Conservation (phyloP, 2,888 invertebrate species). For the Aporophyla nigra region DNA sequence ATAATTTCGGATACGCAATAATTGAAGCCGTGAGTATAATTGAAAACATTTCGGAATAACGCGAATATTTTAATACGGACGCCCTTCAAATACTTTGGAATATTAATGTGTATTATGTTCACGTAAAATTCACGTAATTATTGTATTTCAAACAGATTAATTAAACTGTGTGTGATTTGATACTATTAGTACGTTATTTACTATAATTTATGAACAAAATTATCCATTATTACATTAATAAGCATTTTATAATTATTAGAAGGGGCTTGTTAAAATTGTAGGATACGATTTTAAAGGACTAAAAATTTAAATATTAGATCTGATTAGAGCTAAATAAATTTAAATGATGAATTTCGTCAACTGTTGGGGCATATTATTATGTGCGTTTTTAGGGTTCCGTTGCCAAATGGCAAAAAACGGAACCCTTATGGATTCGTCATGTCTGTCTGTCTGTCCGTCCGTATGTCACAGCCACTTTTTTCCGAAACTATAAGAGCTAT, state of each 20-base stretch:
- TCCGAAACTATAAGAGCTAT: too few species aligned
- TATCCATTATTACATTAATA: background rate
- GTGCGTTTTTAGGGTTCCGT: too few species aligned
- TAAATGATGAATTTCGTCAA: background rate
- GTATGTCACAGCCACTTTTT: too few species aligned
- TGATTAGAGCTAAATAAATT: background rate
- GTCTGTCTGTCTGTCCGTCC: too few species aligned
- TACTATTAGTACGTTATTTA: background rate
- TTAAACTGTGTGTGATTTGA: background rate
- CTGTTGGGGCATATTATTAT: background rate
- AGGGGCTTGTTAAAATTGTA: background rate
- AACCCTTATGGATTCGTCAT: too few species aligned
- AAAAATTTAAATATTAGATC: background rate
- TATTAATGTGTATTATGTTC: conserved; percentile 11
- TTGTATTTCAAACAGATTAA: conserved; percentile 1
- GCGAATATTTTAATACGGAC: conserved; percentile 13
- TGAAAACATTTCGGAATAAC: conserved; percentile 46
- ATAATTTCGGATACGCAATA: conserved; percentile 45
- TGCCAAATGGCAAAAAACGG: too few species aligned
- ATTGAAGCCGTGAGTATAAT: conserved; percentile 41
- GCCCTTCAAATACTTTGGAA: conserved; percentile 22
- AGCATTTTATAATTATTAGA: conserved; percentile 8
- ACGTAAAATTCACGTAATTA: conserved; percentile 1
- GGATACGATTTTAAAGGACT: background rate
- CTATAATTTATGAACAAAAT: background rate